Evolutionary conservation across 2,888 invertebrate genomes (phyloP), one percentile per base, ranked within the genome.

Genomic region (Dexiosoma caninum): DNA sequence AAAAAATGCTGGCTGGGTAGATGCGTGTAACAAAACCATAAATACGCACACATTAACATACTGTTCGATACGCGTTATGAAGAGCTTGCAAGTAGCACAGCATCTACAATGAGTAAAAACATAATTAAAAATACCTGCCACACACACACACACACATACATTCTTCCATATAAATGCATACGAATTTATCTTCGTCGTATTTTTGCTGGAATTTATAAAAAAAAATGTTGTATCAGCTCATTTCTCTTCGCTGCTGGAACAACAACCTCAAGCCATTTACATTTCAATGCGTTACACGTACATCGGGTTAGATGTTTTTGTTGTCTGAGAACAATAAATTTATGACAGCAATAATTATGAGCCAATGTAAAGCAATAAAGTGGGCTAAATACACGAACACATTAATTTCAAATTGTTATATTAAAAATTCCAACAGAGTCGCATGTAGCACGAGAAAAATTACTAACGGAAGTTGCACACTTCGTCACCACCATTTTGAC

Each of bases 291-390:
- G 70, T 6, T 30, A 40, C 62, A 70, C 62, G 77, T 53, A 62
- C n/a, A n/a, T 49, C 35, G 14, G 4, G 10, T 21, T 12, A 44
- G 12, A 44, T 35, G 42, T 32, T 44, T 12, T 32, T 59, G n/a
- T 37, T 49, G 3, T 9, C 53, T 3, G 10, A 6, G 16, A 35
- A 19, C 44, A 60, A 49, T 21, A 42, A 70, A 55, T 16, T 53
- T 51, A 67, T 59, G 59, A 14, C 64, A 30, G 49, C 23, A 70
- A 70, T 71, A 77, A 71, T 77, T 64, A 64, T 64, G 32, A 21
- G 2, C 16, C 55, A 76, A 59, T 69, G 49, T 59, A 19, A 59
- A 49, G 55, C 30, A 62, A 77, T 64, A 70, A 77, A 57, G 14
- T 51, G 70, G 70, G 57, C 40, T 35, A 57, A 70, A 57, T 55